phyloP scores from a whole-genome alignment of 2,888 invertebrate genomes.

The Clusia tigrina region DNA sequence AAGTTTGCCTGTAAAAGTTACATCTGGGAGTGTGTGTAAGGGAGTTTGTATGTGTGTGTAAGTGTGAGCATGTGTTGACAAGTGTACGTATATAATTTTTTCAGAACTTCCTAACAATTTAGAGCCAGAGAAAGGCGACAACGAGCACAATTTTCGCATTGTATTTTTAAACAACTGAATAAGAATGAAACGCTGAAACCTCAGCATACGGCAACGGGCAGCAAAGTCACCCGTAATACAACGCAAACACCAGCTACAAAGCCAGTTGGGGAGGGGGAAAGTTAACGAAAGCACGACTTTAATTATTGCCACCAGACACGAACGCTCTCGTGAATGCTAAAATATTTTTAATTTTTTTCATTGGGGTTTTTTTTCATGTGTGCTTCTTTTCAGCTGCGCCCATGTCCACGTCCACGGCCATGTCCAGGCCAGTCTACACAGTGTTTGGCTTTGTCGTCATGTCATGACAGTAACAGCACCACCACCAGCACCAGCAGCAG shows the following conservation, averaged over 20 bases:
- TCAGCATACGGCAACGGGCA: conserved; percentile 9
- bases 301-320: conserved; percentile 46
- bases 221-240: not conserved
- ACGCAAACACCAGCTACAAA: conserved; percentile 14
- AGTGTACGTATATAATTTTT: not conserved
- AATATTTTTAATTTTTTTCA: conserved; percentile 20
- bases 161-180: conserved; percentile 38
- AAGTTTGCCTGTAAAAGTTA: not conserved
- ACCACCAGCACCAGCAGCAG: not conserved
- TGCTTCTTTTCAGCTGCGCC: not conserved
- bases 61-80: not conserved
- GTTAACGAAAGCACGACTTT: conserved; percentile 43
- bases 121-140: conserved; percentile 32
- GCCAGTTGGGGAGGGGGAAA: no score
- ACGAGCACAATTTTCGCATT: conserved; percentile 43
- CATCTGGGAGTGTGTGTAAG: not conserved
- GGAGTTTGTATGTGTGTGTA: not conserved
- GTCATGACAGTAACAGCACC: not conserved
- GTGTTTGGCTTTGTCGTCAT: conserved; percentile 9
- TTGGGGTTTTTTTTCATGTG: no score
- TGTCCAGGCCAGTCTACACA: conserved; percentile 9
- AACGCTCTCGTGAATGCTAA: conserved; percentile 44
- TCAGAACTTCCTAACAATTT: conserved; percentile 10
- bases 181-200: conserved; percentile 26
- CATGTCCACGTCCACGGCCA: conserved; percentile 7